Base-by-base conservation (phyloP, 2,888 invertebrate genomes). In the Philhelius pedissequus region DNA sequence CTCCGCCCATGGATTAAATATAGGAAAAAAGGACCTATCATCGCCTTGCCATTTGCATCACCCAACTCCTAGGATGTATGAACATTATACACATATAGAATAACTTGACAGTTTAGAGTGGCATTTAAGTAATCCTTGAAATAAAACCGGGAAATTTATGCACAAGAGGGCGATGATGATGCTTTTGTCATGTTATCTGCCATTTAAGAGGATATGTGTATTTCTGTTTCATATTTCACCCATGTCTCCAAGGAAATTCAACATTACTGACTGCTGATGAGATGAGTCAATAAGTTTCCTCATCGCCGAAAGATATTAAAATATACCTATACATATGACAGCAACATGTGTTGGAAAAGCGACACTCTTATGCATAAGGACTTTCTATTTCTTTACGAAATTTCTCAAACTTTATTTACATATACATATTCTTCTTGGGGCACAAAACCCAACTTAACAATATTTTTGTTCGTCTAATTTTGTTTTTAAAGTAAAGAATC, bases 151-250 rank as follows among this genome's bases (percentile, higher is more conserved):
- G 43, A 38, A 68, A 66, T 69, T n/a, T n/a, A 66, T 70, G 54
- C 76, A 77, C 71, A 43, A 70, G 68, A 76, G 76, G 80, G 76
- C 50, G 73, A 73, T 78, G 62, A 73, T 77, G 68, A 73, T 77
- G 82, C 68, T 78, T 78, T 78, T 82, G 82, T 78, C 77, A 82
- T 82, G 73, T 82, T 82, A 82, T 82, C 82, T 78, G 77, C 45
- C 73, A 68, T 60, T 78, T 73, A 77, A 73, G 68, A 62, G 82
- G 66, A 62, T 62, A 35, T 77, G 15, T 66, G 22, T 66, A 43
- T 68, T 32, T 45, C 11, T 27, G 48, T 48, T 2, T 38, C 6
- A 35, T 13, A 8, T n/a, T n/a, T n/a, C n/a, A n/a, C n/a, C n/a
- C n/a, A 27, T 22, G 48, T 71, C 60, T 71, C 45, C 38, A 68